A percentile compares a stretch with the other conserved stretches of the same genome.
These are phyloP conservation scores for Siniperca undulata DNA, from an alignment of 2,797 vertebrate species.

Conservation along the genomic window DNA sequence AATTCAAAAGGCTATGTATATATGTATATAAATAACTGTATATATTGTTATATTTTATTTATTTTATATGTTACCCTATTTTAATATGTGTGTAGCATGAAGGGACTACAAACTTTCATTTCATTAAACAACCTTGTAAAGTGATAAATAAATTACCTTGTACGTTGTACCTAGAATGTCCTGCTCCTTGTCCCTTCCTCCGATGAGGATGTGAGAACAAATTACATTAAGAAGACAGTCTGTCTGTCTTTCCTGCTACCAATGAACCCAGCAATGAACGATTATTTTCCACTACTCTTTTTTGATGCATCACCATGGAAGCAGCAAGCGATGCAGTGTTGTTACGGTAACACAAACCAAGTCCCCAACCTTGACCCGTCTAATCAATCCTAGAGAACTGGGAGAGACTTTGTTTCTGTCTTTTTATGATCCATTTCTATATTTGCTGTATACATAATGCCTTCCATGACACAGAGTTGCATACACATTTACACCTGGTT, in stretches of 20 bases:
- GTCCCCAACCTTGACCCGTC: conserved; percentile 64
- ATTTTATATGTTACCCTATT: too few species aligned
- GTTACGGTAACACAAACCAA: conserved; percentile 73
- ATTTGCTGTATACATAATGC: conserved; percentile 6
- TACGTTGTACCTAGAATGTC: not conserved
- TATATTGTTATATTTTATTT: too few species aligned
- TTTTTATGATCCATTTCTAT: conserved; percentile 26
- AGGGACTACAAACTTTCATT: too few species aligned
- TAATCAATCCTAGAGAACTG: conserved; percentile 42
- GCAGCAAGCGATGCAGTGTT: conserved; percentile 63
- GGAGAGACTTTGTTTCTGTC: conserved; percentile 19
- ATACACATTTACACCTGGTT: conserved; percentile 3
- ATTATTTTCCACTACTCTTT: conserved; percentile 58
- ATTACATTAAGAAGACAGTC: conserved; percentile 14
- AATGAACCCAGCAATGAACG: conserved; percentile 7
- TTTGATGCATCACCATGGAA: conserved; percentile 74
- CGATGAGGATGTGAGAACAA: conserved; percentile 5
- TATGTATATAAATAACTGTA: too few species aligned
- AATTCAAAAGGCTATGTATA: too few species aligned
- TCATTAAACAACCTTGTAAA: too few species aligned
- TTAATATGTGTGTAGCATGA: too few species aligned
- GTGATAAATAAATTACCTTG: too few species aligned
- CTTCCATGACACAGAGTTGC: not conserved
- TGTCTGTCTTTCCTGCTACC: conserved; percentile 17
- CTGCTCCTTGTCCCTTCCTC: not conserved